phyloP scores from a whole-genome alignment of 2,888 invertebrate species.

The Pheosia tremula region DNA sequence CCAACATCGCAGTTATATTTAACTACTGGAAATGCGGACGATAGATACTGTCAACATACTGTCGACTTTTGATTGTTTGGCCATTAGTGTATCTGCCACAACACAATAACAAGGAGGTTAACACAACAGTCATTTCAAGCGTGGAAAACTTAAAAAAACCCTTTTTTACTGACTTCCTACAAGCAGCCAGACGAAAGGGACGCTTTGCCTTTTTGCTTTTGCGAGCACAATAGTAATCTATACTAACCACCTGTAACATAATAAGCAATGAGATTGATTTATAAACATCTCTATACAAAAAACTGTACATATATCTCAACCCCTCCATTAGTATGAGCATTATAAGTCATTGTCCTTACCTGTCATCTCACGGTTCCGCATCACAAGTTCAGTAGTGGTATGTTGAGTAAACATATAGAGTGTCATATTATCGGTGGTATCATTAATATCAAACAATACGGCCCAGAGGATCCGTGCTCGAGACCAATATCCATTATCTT shows the following conservation, averaged over 20 bases:
- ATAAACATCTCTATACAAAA: neutral
- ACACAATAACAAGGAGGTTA: neutral
- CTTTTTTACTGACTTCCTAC: too few relatives aligned
- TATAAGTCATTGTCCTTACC: neutral
- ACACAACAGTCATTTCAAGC: neutral
- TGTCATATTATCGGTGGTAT: neutral
- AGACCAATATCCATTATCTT: neutral
- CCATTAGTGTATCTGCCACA: slow-evolving; percentile 1
- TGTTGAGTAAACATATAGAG: neutral
- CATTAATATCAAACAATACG: neutral
- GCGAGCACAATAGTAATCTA: too few relatives aligned
- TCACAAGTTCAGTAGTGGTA: neutral
- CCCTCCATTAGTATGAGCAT: neutral
- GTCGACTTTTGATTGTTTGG: neutral
- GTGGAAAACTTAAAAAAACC: too few relatives aligned
- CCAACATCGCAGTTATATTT: neutral
- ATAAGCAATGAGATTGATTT: too few relatives aligned
- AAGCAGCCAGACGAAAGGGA: too few relatives aligned
- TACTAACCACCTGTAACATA: too few relatives aligned
- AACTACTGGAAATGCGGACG: neutral
- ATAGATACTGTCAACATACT: neutral
- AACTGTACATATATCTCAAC: neutral
- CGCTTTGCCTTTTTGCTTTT: too few relatives aligned
- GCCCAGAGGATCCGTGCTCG: neutral
- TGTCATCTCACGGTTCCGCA: neutral